Percentiles rank a stretch among this genome's conserved stretches.
These are phyloP conservation scores for Thumatha senex DNA, from an alignment of 2,888 invertebrate species.

Conservation along the genomic window DNA sequence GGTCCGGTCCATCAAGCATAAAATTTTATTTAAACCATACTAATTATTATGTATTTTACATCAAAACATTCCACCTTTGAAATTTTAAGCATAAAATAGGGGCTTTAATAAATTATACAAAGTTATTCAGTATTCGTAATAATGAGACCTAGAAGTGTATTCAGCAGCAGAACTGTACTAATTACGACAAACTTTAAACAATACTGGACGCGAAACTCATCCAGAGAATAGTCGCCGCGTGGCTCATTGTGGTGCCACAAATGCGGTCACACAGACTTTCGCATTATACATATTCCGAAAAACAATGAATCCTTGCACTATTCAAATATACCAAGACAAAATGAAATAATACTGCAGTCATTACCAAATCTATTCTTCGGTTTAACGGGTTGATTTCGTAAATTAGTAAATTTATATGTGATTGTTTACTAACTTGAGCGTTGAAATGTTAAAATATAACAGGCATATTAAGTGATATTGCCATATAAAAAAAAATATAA, in stretches of 20 bases:
- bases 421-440: background rate
- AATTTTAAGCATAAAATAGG: slow-evolving; percentile 9
- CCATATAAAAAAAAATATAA: no score
- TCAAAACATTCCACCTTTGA: slow-evolving; percentile 5
- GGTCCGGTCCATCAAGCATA: no score
- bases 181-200: slow-evolving; percentile 83
- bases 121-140: slow-evolving; percentile 52
- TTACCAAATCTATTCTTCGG: slow-evolving; percentile 11
- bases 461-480: no score
- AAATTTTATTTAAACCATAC: background rate
- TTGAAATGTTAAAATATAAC: background rate
- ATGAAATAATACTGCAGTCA: slow-evolving; percentile 62
- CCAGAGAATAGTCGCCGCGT: slow-evolving; percentile 72
- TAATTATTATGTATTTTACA: background rate
- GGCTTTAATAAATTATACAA: slow-evolving; percentile 37
- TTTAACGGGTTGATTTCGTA: slow-evolving; percentile 1
- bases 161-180: slow-evolving; percentile 76
- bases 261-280: slow-evolving; percentile 77
- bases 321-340: slow-evolving; percentile 73
- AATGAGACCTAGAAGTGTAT: slow-evolving; percentile 76
- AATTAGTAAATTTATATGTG: background rate
- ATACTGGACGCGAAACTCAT: slow-evolving; percentile 81
- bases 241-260: slow-evolving; percentile 75
- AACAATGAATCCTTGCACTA: slow-evolving; percentile 74
- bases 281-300: slow-evolving; percentile 80